A percentile compares a stretch with the other conserved stretches of the same genome.
Evolutionary conservation across 2,113 vertebrate genomes (phyloP).

Genomic region (Columbina picui): DNA sequence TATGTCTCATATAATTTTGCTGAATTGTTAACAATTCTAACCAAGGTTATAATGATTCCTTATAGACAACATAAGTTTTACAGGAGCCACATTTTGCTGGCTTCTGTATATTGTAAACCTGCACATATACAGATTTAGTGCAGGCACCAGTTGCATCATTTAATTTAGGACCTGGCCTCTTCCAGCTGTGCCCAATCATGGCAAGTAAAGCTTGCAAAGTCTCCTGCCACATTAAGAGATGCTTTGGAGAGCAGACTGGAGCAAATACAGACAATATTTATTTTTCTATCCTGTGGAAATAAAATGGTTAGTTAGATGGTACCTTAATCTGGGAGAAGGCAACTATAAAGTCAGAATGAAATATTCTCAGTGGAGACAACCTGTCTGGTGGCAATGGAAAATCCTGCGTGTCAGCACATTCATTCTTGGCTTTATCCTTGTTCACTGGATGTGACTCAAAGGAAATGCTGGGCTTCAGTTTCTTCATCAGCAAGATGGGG

Average conservation of each 20-base stretch:
- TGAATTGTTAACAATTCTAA: slow-evolving; percentile 64
- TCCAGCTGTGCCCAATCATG: neutral
- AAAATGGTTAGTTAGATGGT: neutral
- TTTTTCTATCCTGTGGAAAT: neutral
- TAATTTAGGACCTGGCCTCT: neutral
- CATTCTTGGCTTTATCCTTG: slow-evolving; percentile 47
- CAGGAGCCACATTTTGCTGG: slow-evolving; percentile 43
- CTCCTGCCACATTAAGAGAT: neutral
- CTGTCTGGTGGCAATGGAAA: slow-evolving; percentile 54
- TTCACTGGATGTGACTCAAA: slow-evolving; percentile 57
- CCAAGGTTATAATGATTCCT: slow-evolving; percentile 46
- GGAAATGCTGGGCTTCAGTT: slow-evolving; percentile 46
- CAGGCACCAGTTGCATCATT: neutral
- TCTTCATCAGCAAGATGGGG: slow-evolving; percentile 55
- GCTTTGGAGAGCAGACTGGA: neutral
- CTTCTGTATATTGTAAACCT: neutral
- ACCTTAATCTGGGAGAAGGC: slow-evolving; percentile 16
- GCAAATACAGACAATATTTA: neutral
- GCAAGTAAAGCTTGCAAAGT: neutral
- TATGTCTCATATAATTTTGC: neutral
- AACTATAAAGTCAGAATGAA: slow-evolving; percentile 37
- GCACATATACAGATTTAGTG: slow-evolving; percentile 20
- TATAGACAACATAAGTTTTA: slow-evolving; percentile 39
- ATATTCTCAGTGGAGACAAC: slow-evolving; percentile 33
- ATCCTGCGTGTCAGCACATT: slow-evolving; percentile 58